A percentile compares a stretch with the other conserved stretches of the same genome.
phyloP scores from a whole-genome alignment of 2,888 invertebrate genomes.

The Omphaloscelis lunosa region DNA sequence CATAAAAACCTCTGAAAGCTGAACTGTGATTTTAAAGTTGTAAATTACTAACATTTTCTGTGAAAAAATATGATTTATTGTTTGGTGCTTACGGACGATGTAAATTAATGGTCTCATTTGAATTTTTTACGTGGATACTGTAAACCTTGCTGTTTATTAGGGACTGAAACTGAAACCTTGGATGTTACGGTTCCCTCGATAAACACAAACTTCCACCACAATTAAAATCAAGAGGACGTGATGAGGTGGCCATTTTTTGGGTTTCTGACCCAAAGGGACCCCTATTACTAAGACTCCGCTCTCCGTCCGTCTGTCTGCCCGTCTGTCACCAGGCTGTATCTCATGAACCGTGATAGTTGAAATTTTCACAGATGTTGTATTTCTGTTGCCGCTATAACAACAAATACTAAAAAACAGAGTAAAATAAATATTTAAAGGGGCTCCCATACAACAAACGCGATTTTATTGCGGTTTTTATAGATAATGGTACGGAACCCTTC shows the following conservation, averaged over 20 bases:
- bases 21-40: constrained; percentile 20
- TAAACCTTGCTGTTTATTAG: constrained; percentile 9
- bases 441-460: too few species aligned
- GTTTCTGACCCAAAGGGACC: too few species aligned
- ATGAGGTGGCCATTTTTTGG: not conserved
- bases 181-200: not conserved
- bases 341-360: too few species aligned
- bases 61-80: constrained; percentile 37
- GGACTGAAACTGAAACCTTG: constrained; percentile 1
- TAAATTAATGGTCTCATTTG: constrained; percentile 24
- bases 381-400: too few species aligned
- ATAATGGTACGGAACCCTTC: too few species aligned
- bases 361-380: too few species aligned
- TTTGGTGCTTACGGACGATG: constrained; percentile 4
- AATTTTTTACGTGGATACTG: constrained; percentile 1
- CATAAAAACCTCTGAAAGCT: constrained; percentile 8
- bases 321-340: too few species aligned
- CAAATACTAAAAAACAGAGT: too few species aligned
- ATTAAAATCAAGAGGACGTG: not conserved
- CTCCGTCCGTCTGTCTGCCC: too few species aligned
- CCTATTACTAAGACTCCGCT: too few species aligned
- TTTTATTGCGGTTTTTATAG: too few species aligned
- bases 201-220: not conserved
- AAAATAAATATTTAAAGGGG: too few species aligned
- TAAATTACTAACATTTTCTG: constrained; percentile 21